phyloP scores from a whole-genome alignment of 2,888 invertebrate genomes.

The Sturmia bella region DNA sequence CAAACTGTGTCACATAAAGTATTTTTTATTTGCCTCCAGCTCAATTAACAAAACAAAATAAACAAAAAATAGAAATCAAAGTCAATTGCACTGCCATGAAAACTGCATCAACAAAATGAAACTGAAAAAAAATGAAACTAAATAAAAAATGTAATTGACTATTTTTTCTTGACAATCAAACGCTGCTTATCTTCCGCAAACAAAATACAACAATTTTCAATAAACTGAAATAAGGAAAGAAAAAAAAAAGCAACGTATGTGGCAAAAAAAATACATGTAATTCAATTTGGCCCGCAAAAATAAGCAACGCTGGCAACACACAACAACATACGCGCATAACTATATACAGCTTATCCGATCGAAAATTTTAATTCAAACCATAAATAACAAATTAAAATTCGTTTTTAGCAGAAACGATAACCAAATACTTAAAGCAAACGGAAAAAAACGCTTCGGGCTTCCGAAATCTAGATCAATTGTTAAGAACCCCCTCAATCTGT shows the following conservation, averaged over 20 bases:
- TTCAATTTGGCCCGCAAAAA: conserved; percentile 1
- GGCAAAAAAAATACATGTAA: conserved; percentile 16
- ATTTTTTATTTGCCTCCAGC: background rate
- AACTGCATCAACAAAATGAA: conserved; percentile 14
- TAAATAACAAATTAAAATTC: conserved; percentile 69
- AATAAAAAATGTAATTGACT: conserved; percentile 35
- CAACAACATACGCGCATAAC: conserved; percentile 1
- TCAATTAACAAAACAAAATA: conserved; percentile 17
- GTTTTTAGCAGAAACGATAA: conserved; percentile 60
- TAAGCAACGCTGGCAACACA: conserved; percentile 17
- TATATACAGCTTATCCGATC: conserved; percentile 57
- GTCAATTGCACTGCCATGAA: conserved; percentile 46
- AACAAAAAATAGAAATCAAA: conserved; percentile 45
- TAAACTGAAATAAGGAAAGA: no score
- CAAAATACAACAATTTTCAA: conserved; percentile 32
- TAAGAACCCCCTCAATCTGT: conserved; percentile 51
- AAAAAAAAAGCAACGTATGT: conserved; percentile 56
- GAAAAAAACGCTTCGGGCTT: conserved; percentile 60
- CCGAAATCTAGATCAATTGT: conserved; percentile 64
- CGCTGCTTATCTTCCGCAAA: conserved; percentile 58
- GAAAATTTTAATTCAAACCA: conserved; percentile 63
- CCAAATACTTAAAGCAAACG: conserved; percentile 40
- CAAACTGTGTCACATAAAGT: no score
- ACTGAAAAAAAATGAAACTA: background rate
- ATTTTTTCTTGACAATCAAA: conserved; percentile 9